phyloP scores from a whole-genome alignment of 2,797 vertebrate genomes.

The Cuniculus paca region DNA sequence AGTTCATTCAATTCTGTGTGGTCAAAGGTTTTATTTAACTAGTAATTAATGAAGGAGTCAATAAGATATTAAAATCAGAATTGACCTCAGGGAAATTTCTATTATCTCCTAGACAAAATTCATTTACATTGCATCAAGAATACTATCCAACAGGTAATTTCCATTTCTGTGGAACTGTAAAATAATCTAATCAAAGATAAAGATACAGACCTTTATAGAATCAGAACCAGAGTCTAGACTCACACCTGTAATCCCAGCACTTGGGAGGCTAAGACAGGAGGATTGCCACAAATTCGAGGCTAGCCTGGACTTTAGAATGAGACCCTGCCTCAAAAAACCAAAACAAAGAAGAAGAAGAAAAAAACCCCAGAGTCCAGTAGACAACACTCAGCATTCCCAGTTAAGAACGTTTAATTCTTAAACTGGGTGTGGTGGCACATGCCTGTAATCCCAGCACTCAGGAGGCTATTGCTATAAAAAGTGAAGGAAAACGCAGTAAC shows the following conservation, averaged over 20 bases:
- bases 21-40: background rate
- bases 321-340: background rate
- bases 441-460: no score
- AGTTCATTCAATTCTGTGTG: background rate
- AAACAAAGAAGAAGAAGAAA: background rate
- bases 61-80: conserved; percentile 54
- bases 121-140: background rate
- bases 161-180: background rate
- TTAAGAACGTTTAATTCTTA: background rate
- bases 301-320: background rate
- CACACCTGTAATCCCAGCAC: background rate
- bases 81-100: conserved; percentile 8
- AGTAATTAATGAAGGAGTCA: conserved; percentile 6
- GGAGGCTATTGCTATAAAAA: background rate
- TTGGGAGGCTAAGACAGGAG: background rate
- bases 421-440: no score
- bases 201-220: background rate
- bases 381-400: background rate
- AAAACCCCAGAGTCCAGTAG: background rate
- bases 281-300: background rate
- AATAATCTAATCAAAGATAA: background rate
- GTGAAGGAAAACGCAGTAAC: background rate
- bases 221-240: background rate
- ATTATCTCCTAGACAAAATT: conserved; percentile 18
- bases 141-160: background rate